Percentiles rank a stretch among this genome's conserved stretches.
Evolutionary conservation across 2,113 vertebrate genomes (phyloP).

Genomic region (Plecotus auritus): DNA sequence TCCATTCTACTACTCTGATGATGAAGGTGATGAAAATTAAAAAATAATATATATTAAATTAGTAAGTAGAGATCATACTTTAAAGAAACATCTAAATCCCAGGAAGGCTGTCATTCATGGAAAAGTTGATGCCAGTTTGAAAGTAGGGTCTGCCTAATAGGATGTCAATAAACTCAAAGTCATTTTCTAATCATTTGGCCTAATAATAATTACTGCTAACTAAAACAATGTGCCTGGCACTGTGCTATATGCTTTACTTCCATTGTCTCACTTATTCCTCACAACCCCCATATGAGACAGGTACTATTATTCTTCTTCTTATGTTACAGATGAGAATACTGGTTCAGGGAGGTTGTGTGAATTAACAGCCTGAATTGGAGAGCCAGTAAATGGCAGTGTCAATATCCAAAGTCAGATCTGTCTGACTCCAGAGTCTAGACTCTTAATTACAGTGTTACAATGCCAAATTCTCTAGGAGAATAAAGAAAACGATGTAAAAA

Average conservation of each 20-base stretch:
- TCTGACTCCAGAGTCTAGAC: background rate
- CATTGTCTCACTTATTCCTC: background rate
- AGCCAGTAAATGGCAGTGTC: background rate
- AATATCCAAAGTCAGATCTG: background rate
- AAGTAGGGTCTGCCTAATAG: background rate
- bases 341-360: background rate
- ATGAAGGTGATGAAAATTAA: background rate
- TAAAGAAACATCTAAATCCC: background rate
- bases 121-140: background rate
- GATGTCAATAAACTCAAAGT: background rate
- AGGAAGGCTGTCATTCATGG: background rate
- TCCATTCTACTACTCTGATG: background rate
- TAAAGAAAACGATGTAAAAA: constrained; percentile 11
- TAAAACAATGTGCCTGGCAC: background rate
- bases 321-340: background rate
- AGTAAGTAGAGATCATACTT: background rate
- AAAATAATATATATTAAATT: background rate
- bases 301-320: background rate
- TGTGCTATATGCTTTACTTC: background rate
- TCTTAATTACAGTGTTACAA: constrained; percentile 3
- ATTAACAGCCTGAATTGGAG: background rate
- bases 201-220: background rate
- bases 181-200: background rate
- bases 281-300: background rate
- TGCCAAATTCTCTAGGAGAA: background rate